Conservation (phyloP, 2,113 vertebrate genomes). For the Spea bombifrons region DNA sequence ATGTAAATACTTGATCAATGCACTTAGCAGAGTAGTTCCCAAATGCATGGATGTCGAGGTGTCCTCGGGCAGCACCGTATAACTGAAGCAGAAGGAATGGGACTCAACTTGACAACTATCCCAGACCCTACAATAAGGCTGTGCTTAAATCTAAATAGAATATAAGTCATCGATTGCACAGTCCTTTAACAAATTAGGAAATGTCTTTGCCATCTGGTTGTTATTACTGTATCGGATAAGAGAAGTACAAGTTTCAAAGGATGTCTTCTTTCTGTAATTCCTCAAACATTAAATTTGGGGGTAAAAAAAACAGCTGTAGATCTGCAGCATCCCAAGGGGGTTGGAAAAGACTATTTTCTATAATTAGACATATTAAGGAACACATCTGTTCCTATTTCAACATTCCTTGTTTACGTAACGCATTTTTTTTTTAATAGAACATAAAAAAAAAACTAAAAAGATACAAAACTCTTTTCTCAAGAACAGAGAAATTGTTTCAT, state of each 20-base stretch:
- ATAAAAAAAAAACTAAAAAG: no score
- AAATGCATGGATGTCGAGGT: no score
- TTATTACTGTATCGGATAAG: slow-evolving; percentile 35
- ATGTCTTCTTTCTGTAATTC: slow-evolving; percentile 33
- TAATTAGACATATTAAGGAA: slow-evolving; percentile 43
- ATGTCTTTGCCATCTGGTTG: slow-evolving; percentile 42
- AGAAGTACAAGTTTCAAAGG: slow-evolving; percentile 38
- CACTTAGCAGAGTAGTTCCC: no score
- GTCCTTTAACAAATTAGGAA: slow-evolving; percentile 13
- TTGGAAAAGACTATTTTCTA: slow-evolving; percentile 42
- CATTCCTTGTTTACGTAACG: slow-evolving; percentile 17
- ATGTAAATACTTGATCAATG: no score
- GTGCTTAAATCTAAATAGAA: neutral
- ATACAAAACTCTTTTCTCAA: no score
- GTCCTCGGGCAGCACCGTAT: no score
- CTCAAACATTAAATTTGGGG: slow-evolving; percentile 27
- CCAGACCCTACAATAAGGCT: neutral
- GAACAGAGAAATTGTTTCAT: no score
- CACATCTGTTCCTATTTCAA: slow-evolving; percentile 42
- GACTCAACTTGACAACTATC: no score
- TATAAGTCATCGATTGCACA: neutral
- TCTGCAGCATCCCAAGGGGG: slow-evolving; percentile 20
- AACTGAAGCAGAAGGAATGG: no score
- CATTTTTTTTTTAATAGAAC: neutral
- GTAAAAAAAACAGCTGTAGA: slow-evolving; percentile 38